Conservation (phyloP, 1,140 invertebrate species). For the Bemisia tabaci region DNA sequence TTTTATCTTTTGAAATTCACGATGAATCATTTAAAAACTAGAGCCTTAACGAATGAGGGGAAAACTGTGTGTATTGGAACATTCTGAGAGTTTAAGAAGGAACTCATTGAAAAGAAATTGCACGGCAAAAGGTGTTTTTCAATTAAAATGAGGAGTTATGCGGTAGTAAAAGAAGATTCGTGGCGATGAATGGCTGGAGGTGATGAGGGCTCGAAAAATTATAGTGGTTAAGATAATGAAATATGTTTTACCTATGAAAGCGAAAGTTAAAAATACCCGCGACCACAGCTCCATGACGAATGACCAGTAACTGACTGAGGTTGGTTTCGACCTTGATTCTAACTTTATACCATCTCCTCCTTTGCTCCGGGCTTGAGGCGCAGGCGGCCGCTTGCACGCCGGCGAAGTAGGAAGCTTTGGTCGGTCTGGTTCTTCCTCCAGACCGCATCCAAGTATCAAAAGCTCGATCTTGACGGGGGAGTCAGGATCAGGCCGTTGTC, state of each 20-base stretch:
- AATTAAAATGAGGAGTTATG: background rate
- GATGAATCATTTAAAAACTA: too few species aligned
- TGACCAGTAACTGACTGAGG: background rate
- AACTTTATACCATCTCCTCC: background rate
- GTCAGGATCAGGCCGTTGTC: too few species aligned
- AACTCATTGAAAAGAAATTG: background rate
- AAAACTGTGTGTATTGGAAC: too few species aligned
- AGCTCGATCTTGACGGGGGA: background rate
- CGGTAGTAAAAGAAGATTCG: background rate
- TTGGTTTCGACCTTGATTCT: background rate
- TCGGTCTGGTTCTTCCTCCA: background rate
- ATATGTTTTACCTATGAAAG: background rate
- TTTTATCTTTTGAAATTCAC: too few species aligned
- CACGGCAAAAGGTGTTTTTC: background rate
- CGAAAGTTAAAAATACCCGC: background rate
- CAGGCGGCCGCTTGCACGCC: background rate
- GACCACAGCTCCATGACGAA: background rate
- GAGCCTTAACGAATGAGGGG: too few species aligned
- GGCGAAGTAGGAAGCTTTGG: background rate
- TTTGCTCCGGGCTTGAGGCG: background rate
- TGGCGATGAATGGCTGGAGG: too few species aligned
- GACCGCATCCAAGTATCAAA: background rate
- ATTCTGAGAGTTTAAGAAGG: too few species aligned
- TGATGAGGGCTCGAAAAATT: too few species aligned
- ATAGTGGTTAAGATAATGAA: too few species aligned